Conservation (phyloP, 2,888 invertebrate species). For the Lasioglossum vierecki region DNA sequence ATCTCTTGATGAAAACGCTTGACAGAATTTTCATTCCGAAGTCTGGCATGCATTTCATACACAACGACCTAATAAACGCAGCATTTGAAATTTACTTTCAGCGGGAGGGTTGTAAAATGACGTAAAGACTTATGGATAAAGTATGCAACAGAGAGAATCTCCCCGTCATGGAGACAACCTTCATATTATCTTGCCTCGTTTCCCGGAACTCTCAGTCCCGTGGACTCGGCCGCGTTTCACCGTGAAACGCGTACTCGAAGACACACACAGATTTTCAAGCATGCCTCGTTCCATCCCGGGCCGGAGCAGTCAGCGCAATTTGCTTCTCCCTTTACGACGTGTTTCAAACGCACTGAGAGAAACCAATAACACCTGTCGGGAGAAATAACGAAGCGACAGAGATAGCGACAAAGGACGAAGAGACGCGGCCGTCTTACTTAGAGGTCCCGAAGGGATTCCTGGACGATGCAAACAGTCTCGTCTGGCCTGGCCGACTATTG, state of each 20-base stretch:
- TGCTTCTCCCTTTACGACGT: conserved; percentile 19
- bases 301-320: conserved; percentile 1
- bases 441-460: neutral
- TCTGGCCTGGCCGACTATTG: neutral
- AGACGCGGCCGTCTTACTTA: conserved; percentile 2
- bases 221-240: neutral
- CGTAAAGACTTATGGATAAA: neutral
- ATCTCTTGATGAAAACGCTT: too few relatives aligned
- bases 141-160: neutral
- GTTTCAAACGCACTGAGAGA: conserved; percentile 9
- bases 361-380: conserved; percentile 13
- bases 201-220: neutral
- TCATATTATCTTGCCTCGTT: neutral
- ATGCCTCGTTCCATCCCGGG: neutral
- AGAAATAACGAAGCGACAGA: conserved; percentile 4
- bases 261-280: conserved; percentile 8
- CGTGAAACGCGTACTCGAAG: neutral
- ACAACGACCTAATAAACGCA: neutral
- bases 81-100: neutral
- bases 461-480: neutral
- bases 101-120: neutral
- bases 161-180: neutral
- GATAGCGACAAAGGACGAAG: conserved; percentile 21
- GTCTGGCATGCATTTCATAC: too few relatives aligned
- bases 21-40: too few relatives aligned